These are phyloP conservation scores for Pseudolaguvia tuberculata DNA, from an alignment of 2,113 vertebrate species.

Conservation along the genomic window DNA sequence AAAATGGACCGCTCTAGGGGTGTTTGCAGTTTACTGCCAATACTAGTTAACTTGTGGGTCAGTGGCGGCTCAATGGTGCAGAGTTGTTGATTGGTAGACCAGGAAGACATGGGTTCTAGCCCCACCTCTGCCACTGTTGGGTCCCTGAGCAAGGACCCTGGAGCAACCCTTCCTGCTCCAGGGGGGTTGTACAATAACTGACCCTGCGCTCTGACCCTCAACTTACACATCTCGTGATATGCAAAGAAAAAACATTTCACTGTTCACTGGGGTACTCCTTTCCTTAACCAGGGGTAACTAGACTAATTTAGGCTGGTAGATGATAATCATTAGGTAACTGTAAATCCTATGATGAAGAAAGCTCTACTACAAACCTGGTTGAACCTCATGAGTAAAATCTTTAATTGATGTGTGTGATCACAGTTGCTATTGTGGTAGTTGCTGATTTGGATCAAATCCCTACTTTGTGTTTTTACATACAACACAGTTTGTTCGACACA, in stretches of 20 bases:
- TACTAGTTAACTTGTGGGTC: no score
- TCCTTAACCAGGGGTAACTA: slow-evolving; percentile 31
- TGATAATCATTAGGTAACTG: slow-evolving; percentile 34
- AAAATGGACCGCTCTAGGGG: slow-evolving; percentile 40
- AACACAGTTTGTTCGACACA: slow-evolving; percentile 1
- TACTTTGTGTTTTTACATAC: not conserved
- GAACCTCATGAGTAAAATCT: not conserved
- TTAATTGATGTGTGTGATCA: not conserved
- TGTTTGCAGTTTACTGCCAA: slow-evolving; percentile 35
- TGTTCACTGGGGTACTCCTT: no score
- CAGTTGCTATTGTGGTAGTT: not conserved
- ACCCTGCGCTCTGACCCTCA: no score
- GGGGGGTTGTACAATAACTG: no score
- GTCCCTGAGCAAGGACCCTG: no score
- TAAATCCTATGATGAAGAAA: slow-evolving; percentile 35
- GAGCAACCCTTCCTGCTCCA: no score
- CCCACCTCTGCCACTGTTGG: no score
- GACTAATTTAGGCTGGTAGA: slow-evolving; percentile 34
- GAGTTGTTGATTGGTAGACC: no score
- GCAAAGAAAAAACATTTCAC: no score
- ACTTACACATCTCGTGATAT: no score
- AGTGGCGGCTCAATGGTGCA: no score
- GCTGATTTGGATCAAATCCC: slow-evolving; percentile 6
- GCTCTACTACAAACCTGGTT: slow-evolving; percentile 5
- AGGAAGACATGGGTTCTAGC: no score